Conservation (phyloP, 2,797 vertebrate genomes). For the Eremophila alpestris region DNA sequence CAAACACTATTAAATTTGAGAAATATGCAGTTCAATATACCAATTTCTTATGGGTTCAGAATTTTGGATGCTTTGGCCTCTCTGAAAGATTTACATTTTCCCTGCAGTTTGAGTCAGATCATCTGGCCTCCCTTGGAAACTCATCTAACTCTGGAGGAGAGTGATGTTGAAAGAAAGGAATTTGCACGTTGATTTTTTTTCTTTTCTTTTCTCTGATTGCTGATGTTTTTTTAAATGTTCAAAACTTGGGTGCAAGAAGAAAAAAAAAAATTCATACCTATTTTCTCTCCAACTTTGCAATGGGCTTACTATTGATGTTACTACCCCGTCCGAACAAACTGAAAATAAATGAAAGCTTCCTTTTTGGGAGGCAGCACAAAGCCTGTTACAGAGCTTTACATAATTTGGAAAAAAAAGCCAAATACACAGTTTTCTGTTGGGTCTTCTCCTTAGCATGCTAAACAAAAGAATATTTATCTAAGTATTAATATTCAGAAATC, state of each 20-base stretch:
- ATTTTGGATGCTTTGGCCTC: not conserved
- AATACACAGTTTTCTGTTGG: not conserved
- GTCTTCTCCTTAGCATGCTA: not conserved
- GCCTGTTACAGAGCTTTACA: not conserved
- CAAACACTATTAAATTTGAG: not conserved
- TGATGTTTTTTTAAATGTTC: not conserved
- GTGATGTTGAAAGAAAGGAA: not conserved
- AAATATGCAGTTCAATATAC: not conserved
- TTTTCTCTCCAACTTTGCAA: not conserved
- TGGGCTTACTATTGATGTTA: not conserved
- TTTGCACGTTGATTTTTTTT: not conserved
- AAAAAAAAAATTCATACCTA: not conserved
- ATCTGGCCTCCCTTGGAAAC: not conserved
- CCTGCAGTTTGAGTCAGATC: not conserved
- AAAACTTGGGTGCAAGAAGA: not conserved
- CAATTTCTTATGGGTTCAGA: fast-evolving
- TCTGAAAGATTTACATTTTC: not conserved
- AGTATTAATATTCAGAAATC: not conserved
- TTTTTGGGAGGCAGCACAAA: not conserved
- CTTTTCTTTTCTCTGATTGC: not conserved
- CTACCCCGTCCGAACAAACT: not conserved
- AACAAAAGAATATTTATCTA: not conserved
- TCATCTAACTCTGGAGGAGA: not conserved
- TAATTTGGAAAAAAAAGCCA: not conserved
- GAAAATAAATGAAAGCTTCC: not conserved